Evolutionary conservation across 1,140 invertebrate genomes (phyloP).

Genomic region (Lanistes nyassanus): DNA sequence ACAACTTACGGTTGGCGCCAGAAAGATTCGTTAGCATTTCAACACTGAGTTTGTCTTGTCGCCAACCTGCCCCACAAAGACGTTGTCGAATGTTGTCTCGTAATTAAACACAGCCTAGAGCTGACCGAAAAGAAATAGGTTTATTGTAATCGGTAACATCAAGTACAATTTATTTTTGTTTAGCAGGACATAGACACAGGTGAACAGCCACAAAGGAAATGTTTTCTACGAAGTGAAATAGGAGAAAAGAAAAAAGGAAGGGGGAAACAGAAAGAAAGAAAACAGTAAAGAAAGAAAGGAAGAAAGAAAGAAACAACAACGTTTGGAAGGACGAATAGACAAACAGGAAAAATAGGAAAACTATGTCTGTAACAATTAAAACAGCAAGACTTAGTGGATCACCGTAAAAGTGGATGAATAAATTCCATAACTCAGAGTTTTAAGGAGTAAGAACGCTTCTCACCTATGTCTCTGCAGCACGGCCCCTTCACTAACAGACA

Average conservation of each 20-base stretch:
- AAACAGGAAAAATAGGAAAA: not conserved
- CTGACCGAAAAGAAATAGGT: too few species aligned
- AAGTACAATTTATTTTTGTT: too few species aligned
- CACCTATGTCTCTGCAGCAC: slow-evolving; percentile 12
- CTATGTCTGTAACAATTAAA: not conserved
- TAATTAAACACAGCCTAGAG: too few species aligned
- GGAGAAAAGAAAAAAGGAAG: not conserved
- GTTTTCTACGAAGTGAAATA: too few species aligned
- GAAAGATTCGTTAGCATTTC: too few species aligned
- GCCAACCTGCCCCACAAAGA: too few species aligned
- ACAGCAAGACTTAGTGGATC: not conserved
- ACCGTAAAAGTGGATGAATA: not conserved
- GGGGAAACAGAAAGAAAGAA: not conserved
- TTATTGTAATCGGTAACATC: too few species aligned
- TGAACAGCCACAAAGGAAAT: too few species aligned
- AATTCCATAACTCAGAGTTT: not conserved
- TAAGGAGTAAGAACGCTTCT: not conserved
- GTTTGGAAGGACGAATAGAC: not conserved
- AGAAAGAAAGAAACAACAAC: not conserved
- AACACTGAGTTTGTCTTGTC: too few species aligned
- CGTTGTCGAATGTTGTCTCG: too few species aligned
- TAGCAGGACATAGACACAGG: too few species aligned
- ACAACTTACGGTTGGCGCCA: too few species aligned
- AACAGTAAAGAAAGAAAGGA: not conserved
- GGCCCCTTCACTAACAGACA: not conserved